Conservation (phyloP, 2,113 vertebrate species). For the Sebastes fasciatus region DNA sequence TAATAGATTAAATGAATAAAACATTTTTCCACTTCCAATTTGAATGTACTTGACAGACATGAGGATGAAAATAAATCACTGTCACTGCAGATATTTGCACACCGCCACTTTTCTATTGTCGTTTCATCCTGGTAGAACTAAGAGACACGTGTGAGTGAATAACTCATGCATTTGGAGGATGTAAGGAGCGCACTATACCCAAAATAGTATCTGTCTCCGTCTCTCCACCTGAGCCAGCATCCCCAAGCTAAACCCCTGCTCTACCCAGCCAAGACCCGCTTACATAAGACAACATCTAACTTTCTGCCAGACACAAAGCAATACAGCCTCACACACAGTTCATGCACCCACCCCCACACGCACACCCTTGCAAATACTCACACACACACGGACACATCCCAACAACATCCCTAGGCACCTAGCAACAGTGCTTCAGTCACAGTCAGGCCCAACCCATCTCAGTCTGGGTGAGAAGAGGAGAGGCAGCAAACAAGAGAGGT, state of each 20-base stretch:
- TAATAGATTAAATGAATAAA: neutral
- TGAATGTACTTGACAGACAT: neutral
- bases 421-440: slow-evolving; percentile 48
- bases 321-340: slow-evolving; percentile 42
- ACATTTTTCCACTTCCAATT: neutral
- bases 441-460: slow-evolving; percentile 36
- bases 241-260: slow-evolving; percentile 61
- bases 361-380: neutral
- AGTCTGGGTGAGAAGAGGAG: slow-evolving; percentile 25
- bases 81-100: slow-evolving; percentile 17
- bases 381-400: neutral
- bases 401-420: slow-evolving; percentile 28
- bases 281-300: slow-evolving; percentile 69
- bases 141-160: slow-evolving; percentile 55
- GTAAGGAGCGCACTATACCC: slow-evolving; percentile 52
- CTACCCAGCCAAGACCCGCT: slow-evolving; percentile 65
- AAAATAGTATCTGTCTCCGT: slow-evolving; percentile 72
- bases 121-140: slow-evolving; percentile 37
- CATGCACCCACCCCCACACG: slow-evolving; percentile 32
- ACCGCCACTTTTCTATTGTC: slow-evolving; percentile 28
- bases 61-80: neutral
- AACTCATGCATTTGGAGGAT: slow-evolving; percentile 64
- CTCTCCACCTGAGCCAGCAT: slow-evolving; percentile 76
- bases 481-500: slow-evolving; percentile 22
- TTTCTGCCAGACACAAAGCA: slow-evolving; percentile 66